Evolutionary conservation across 2,113 vertebrate genomes (phyloP).

Genomic region (Hyaena hyaena): DNA sequence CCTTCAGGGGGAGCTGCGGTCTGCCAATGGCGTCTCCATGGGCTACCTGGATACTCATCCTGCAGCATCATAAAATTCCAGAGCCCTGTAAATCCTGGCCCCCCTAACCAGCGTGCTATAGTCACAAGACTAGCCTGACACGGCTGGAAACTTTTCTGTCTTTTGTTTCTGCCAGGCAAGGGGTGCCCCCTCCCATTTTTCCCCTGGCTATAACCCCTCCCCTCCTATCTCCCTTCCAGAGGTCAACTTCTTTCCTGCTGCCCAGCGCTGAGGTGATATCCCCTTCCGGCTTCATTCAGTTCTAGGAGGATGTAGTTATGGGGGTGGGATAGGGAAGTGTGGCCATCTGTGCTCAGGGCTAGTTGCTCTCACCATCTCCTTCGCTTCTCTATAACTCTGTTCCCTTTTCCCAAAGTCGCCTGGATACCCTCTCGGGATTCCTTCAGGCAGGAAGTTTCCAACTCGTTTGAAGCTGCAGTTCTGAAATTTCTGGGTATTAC

Average conservation of each 20-base stretch:
- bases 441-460: background rate
- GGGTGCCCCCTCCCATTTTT: slow-evolving; percentile 61
- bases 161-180: slow-evolving; percentile 66
- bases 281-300: slow-evolving; percentile 68
- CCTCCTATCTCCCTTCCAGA: slow-evolving; percentile 72
- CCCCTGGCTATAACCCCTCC: slow-evolving; percentile 58
- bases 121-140: slow-evolving; percentile 50
- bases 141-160: slow-evolving; percentile 72
- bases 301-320: slow-evolving; percentile 62
- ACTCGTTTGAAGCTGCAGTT: background rate
- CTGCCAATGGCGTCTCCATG: background rate
- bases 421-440: background rate
- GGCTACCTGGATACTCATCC: background rate
- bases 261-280: slow-evolving; percentile 76
- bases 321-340: slow-evolving; percentile 10
- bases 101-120: background rate
- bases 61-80: slow-evolving; percentile 3
- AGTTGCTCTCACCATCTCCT: background rate
- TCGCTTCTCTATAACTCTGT: background rate
- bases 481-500: background rate
- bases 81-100: background rate
- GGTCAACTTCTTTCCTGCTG: slow-evolving; percentile 87
- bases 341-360: slow-evolving; percentile 52
- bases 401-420: background rate
- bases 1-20: slow-evolving; percentile 1